Conservation (phyloP, 2,113 vertebrate species). For the Eubucco bourcierii region DNA sequence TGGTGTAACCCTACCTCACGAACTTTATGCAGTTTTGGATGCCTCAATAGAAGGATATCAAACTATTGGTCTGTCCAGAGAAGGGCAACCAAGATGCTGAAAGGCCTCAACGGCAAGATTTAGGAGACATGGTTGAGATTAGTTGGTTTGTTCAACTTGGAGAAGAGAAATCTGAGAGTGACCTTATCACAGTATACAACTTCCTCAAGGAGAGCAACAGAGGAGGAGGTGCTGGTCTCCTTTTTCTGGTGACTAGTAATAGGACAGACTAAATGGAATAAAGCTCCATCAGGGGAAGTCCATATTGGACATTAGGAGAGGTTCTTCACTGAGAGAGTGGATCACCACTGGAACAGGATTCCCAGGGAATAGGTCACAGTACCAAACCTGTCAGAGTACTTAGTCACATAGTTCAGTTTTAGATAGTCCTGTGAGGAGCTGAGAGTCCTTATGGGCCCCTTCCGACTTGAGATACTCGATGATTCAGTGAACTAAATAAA, state of each 20-base stretch:
- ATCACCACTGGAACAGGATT: background rate
- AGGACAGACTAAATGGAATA: background rate
- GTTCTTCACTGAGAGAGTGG: background rate
- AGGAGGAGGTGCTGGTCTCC: background rate
- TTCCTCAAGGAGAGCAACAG: background rate
- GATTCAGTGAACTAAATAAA: background rate
- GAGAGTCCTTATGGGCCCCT: background rate
- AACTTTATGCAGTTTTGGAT: too few species aligned
- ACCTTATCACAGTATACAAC: background rate
- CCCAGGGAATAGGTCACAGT: background rate
- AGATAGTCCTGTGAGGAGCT: background rate
- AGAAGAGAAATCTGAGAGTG: too few species aligned
- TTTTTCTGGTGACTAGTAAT: accelerated
- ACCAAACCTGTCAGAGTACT: background rate
- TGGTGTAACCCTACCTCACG: background rate
- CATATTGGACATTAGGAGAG: background rate
- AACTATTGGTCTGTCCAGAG: too few species aligned
- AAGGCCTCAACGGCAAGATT: too few species aligned
- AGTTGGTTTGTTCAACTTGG: too few species aligned
- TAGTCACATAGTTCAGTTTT: background rate
- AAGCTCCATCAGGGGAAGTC: background rate
- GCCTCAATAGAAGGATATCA: too few species aligned
- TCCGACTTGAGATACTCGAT: background rate
- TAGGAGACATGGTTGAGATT: too few species aligned
- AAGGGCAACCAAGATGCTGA: too few species aligned